These are phyloP conservation scores for Caenorhabditis sp. DNA, from an alignment of 2,888 invertebrate genomes.

Conservation along the genomic window DNA sequence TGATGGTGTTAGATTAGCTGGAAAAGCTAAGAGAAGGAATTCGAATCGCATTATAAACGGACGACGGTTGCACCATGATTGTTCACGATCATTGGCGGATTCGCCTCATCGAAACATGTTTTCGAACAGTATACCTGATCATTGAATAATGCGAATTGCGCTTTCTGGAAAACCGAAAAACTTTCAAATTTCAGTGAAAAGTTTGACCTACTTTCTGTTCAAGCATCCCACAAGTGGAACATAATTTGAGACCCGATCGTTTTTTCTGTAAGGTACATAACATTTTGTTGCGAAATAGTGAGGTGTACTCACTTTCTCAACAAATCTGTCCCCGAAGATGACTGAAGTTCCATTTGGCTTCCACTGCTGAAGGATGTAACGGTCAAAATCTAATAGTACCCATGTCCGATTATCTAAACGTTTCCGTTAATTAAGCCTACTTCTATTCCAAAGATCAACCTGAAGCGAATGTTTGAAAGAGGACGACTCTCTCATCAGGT, in stretches of 20 bases:
- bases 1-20: slow-evolving; percentile 20
- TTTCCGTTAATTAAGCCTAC: not conserved
- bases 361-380: slow-evolving; percentile 78
- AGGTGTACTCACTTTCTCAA: slow-evolving; percentile 62
- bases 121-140: slow-evolving; percentile 69
- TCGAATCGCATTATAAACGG: slow-evolving; percentile 57
- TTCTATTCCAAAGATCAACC: slow-evolving; percentile 16
- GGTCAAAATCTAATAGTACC: slow-evolving; percentile 81
- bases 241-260: slow-evolving; percentile 71
- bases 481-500: slow-evolving; percentile 80
- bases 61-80: slow-evolving; percentile 62
- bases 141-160: slow-evolving; percentile 67
- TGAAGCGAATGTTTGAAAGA: slow-evolving; percentile 77
- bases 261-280: slow-evolving; percentile 56
- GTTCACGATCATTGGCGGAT: slow-evolving; percentile 50
- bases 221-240: slow-evolving; percentile 79
- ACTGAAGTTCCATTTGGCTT: slow-evolving; percentile 77
- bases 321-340: slow-evolving; percentile 79
- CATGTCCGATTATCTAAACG: slow-evolving; percentile 80
- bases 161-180: slow-evolving; percentile 33
- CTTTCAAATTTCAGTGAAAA: too few relatives aligned
- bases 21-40: not conserved
- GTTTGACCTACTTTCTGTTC: slow-evolving; percentile 74
- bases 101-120: slow-evolving; percentile 67
- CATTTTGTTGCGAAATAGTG: too few relatives aligned